These are phyloP conservation scores for Drosophila maculinotata DNA, from an alignment of 2,888 invertebrate genomes.

Conservation along the genomic window DNA sequence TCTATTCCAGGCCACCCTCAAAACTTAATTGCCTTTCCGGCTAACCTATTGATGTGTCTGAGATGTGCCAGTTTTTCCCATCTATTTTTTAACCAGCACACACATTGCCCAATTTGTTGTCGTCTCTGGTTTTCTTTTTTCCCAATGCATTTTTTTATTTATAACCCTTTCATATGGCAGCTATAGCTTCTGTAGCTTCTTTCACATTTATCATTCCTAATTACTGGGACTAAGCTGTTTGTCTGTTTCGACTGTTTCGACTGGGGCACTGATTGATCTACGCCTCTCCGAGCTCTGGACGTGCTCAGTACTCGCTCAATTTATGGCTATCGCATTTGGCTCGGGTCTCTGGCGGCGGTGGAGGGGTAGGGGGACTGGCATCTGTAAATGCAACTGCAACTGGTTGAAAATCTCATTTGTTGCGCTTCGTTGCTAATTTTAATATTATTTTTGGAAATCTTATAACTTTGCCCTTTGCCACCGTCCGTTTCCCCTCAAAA, in stretches of 20 bases:
- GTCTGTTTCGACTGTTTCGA: conserved; percentile 29
- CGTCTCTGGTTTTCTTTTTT: conserved; percentile 2
- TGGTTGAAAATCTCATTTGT: conserved; percentile 70
- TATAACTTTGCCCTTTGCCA: conserved; percentile 64
- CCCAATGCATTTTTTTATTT: conserved; percentile 57
- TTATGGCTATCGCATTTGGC: conserved; percentile 28
- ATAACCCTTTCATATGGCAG: conserved; percentile 60
- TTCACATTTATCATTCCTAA: conserved; percentile 77
- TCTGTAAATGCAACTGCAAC: conserved; percentile 32
- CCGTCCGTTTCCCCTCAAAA: conserved; percentile 16
- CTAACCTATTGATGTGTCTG: conserved; percentile 25
- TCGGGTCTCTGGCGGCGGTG: not conserved
- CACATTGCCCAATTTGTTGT: conserved; percentile 46
- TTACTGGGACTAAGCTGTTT: conserved; percentile 73
- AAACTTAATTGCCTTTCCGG: conserved; percentile 36
- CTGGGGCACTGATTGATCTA: conserved; percentile 60
- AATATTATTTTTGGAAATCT: conserved; percentile 81
- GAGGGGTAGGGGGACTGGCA: not conserved
- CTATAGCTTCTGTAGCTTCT: conserved; percentile 36
- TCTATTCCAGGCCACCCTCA: not conserved
- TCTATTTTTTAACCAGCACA: conserved; percentile 35
- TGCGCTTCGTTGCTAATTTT: conserved; percentile 80
- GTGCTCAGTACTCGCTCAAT: conserved; percentile 39
- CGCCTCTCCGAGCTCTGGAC: conserved; percentile 38
- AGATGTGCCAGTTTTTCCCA: conserved; percentile 24